Conservation (phyloP, 2,888 invertebrate genomes). For the Diarsia dahlii region DNA sequence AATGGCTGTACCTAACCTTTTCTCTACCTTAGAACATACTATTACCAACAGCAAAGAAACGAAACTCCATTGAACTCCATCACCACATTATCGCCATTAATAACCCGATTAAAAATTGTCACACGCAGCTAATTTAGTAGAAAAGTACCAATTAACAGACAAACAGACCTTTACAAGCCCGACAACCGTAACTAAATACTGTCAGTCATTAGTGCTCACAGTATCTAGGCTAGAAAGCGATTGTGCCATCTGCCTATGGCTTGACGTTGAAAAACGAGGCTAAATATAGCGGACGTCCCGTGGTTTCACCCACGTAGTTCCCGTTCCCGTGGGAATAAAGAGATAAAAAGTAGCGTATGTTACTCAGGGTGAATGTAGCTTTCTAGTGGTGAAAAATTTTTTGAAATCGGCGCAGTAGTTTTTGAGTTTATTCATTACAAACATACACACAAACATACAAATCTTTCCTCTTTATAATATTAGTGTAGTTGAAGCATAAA, state of each 20-base stretch:
- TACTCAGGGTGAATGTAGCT: no score
- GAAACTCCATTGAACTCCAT: slow-evolving; percentile 2
- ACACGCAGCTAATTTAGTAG: slow-evolving; percentile 60
- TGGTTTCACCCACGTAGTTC: no score
- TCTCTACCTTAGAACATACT: background rate
- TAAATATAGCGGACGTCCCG: slow-evolving; percentile 17
- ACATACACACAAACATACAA: no score
- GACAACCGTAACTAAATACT: slow-evolving; percentile 53
- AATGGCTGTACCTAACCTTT: background rate
- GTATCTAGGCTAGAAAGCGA: slow-evolving; percentile 67
- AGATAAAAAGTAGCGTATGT: no score
- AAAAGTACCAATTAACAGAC: slow-evolving; percentile 69
- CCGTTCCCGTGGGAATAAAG: no score
- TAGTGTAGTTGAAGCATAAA: slow-evolving; percentile 3
- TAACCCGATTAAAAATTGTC: slow-evolving; percentile 39
- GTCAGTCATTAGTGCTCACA: slow-evolving; percentile 52
- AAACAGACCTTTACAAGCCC: slow-evolving; percentile 51
- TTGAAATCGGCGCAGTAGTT: no score
- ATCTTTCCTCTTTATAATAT: no score
- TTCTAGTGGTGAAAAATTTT: no score
- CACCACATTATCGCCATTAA: slow-evolving; percentile 14
- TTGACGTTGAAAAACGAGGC: slow-evolving; percentile 42
- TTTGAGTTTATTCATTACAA: no score
- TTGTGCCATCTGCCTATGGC: slow-evolving; percentile 51
- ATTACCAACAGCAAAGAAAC: background rate